Conservation (phyloP, 2,113 vertebrate species). For the Macrotus californicus region DNA sequence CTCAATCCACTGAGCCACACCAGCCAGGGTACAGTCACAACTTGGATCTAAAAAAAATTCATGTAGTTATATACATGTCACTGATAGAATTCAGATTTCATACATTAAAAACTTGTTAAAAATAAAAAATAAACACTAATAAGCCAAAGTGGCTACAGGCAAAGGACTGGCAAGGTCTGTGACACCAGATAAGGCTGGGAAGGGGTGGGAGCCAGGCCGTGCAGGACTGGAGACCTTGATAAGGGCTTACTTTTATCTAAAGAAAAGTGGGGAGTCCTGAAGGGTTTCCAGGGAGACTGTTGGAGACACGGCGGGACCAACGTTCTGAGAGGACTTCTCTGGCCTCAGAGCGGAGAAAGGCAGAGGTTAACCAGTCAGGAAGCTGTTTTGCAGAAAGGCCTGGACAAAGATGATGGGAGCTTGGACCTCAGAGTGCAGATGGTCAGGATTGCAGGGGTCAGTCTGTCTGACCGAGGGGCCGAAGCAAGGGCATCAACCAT, state of each 20-base stretch:
- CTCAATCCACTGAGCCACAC: no score
- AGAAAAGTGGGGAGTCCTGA: neutral
- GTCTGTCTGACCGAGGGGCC: neutral
- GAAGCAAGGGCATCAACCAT: neutral
- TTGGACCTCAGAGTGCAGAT: neutral
- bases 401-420: neutral
- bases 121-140: neutral
- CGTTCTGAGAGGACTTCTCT: neutral
- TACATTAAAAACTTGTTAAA: neutral
- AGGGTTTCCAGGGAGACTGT: neutral
- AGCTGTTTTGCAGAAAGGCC: neutral
- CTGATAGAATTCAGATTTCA: no score
- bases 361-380: neutral
- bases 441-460: neutral
- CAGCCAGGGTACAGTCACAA: no score
- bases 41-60: no score
- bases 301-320: neutral
- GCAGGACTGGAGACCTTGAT: neutral
- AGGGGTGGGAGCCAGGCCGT: neutral
- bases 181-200: constrained; percentile 8
- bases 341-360: neutral
- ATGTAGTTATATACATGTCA: no score
- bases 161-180: neutral
- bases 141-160: neutral
- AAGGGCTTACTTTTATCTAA: neutral